A percentile compares a stretch with the other conserved stretches of the same genome.
These are phyloP conservation scores for Tapirus indicus DNA, from an alignment of 2,797 vertebrate genomes.

Conservation along the genomic window DNA sequence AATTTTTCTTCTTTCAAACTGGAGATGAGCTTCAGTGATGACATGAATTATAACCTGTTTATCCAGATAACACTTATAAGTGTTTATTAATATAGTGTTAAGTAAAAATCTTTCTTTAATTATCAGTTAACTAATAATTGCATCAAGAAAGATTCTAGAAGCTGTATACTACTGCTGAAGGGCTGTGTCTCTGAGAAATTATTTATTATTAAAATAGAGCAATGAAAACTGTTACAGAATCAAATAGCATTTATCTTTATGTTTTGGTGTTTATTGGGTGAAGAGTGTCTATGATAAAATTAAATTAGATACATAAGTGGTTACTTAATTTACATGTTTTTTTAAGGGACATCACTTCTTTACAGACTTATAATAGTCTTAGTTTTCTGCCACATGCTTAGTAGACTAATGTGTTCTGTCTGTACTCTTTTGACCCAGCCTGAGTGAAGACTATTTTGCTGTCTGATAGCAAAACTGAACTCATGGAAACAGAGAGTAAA, in stretches of 20 bases:
- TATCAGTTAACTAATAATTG: slow-evolving; percentile 31
- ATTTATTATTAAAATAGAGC: slow-evolving; percentile 29
- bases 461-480: background rate
- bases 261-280: background rate
- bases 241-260: background rate
- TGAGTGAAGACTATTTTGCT: background rate
- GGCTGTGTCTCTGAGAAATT: background rate
- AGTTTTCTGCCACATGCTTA: background rate
- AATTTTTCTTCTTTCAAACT: slow-evolving; percentile 26
- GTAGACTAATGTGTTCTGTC: background rate
- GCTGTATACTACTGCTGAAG: background rate
- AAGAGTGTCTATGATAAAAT: background rate
- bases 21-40: background rate
- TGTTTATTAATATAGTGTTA: background rate
- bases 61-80: background rate
- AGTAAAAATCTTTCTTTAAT: background rate
- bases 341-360: background rate
- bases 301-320: background rate
- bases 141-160: background rate
- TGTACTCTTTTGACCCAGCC: background rate
- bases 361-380: background rate
- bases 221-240: background rate
- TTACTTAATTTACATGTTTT: background rate
- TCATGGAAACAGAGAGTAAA: background rate
- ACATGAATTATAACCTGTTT: background rate